Percentiles rank a stretch among this genome's conserved stretches.
phyloP scores from a whole-genome alignment of 1,140 invertebrate species.

The Drosophila kikkawai region DNA sequence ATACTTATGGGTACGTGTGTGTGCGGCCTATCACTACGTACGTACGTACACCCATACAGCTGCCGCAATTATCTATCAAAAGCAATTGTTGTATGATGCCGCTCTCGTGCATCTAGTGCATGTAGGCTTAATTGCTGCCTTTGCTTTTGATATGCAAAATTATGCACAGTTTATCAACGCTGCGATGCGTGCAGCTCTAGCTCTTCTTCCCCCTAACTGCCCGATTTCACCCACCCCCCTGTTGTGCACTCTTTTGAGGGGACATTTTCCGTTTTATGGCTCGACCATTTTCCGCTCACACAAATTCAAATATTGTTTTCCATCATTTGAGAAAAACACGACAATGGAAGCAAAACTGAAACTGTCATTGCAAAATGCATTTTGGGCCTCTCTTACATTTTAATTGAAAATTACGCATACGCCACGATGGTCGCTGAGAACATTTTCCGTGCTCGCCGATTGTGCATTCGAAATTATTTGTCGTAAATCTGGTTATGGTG shows the following conservation, averaged over 20 bases:
- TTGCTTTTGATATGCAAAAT: conserved; percentile 81
- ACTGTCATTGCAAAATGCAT: conserved; percentile 50
- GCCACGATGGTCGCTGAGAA: conserved; percentile 24
- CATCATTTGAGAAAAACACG: conserved; percentile 52
- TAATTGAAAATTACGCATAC: conserved; percentile 66
- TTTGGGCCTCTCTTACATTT: conserved; percentile 44
- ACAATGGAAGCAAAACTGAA: conserved; percentile 34
- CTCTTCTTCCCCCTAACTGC: conserved; percentile 21
- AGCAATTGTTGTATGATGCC: conserved; percentile 64
- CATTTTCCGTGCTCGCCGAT: conserved; percentile 3
- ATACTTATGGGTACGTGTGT: conserved; percentile 27
- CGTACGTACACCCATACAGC: conserved; percentile 21
- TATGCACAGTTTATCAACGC: conserved; percentile 78
- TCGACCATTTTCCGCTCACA: conserved; percentile 40
- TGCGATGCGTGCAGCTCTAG: conserved; percentile 48
- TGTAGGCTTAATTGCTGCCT: conserved; percentile 75
- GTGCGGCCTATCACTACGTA: neutral
- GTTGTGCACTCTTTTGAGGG: conserved; percentile 8
- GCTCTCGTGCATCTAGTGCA: conserved; percentile 47
- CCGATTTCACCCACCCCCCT: neutral
- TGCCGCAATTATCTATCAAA: conserved; percentile 69
- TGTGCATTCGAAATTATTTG: conserved; percentile 23
- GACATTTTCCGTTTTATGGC: conserved; percentile 33
- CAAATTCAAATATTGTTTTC: conserved; percentile 54
- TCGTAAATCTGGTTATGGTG: conserved; percentile 9